These are phyloP conservation scores for Rhadinocentrus ornatus DNA, from an alignment of 2,797 vertebrate genomes.

Conservation along the genomic window DNA sequence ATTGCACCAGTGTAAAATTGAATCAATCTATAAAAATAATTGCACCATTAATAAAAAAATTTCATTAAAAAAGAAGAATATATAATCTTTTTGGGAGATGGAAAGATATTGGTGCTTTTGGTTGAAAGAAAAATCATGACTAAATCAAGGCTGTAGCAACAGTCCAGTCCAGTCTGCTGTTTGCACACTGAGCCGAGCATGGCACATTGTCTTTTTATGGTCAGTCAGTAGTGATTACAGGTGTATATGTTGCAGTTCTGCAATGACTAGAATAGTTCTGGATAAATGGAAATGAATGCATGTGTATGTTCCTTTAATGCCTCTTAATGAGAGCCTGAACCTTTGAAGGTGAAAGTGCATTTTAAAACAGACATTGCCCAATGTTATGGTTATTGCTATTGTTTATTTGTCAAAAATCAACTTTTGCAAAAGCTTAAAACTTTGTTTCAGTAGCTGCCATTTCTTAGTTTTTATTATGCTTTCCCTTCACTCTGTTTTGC, in stretches of 20 bases:
- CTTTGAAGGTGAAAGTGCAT: slow-evolving; percentile 2
- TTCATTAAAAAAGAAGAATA: background rate
- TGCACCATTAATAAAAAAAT: background rate
- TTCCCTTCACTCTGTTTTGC: background rate
- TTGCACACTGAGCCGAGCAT: slow-evolving; percentile 31
- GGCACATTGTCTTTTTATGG: slow-evolving; percentile 49
- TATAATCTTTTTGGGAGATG: slow-evolving; percentile 5
- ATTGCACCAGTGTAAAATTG: background rate
- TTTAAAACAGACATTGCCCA: background rate
- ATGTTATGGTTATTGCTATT: background rate
- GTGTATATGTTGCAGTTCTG: slow-evolving; percentile 33
- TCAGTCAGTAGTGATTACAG: slow-evolving; percentile 29
- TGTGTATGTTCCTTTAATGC: slow-evolving; percentile 21
- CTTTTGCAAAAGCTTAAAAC: background rate
- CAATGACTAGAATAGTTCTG: slow-evolving; percentile 39
- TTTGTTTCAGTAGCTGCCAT: background rate
- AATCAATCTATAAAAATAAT: slow-evolving; percentile 6
- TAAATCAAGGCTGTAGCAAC: slow-evolving; percentile 27
- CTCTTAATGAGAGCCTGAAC: slow-evolving; percentile 4
- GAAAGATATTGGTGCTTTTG: slow-evolving; percentile 18
- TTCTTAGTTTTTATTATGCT: background rate
- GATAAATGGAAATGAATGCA: slow-evolving; percentile 35
- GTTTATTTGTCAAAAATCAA: background rate
- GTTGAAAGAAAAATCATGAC: slow-evolving; percentile 12
- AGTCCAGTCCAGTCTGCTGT: background rate